These are phyloP conservation scores for Metacarcinus magister DNA, from an alignment of 2,888 invertebrate species.

Conservation along the genomic window DNA sequence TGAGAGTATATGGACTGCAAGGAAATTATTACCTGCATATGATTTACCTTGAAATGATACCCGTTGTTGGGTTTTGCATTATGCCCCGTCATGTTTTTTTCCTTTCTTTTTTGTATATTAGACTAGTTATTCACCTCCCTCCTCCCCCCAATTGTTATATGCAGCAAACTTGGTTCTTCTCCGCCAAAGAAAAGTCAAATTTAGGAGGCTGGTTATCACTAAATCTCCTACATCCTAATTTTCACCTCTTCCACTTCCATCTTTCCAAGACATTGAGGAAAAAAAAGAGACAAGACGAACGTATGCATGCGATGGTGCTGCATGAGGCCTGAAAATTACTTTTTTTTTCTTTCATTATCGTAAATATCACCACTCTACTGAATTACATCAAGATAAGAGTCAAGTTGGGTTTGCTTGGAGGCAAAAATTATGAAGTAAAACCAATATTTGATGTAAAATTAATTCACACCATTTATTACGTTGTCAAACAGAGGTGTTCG, in stretches of 20 bases:
- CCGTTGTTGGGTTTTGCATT: not conserved
- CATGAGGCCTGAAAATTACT: not conserved
- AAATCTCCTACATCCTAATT: not conserved
- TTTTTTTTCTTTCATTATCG: not conserved
- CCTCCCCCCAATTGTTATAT: not conserved
- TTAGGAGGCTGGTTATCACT: not conserved
- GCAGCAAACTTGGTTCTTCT: not conserved
- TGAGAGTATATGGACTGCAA: not conserved
- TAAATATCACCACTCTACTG: not conserved
- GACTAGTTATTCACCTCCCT: not conserved
- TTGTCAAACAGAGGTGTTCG: not conserved
- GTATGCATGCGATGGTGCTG: not conserved
- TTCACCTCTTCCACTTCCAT: not conserved
- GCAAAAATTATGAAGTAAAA: not conserved
- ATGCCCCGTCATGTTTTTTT: not conserved
- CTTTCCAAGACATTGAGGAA: not conserved
- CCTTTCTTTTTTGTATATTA: not conserved
- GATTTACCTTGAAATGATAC: not conserved
- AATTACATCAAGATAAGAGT: not conserved
- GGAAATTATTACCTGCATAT: not conserved
- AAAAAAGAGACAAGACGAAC: not conserved
- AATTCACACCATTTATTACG: not conserved
- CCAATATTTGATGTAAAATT: not conserved
- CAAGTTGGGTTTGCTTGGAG: constrained; percentile 26
- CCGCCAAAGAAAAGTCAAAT: not conserved